Evolutionary conservation across 2,113 vertebrate genomes (phyloP), one percentile per base, ranked within the genome.

Genomic region (Triplophysa siluroides): DNA sequence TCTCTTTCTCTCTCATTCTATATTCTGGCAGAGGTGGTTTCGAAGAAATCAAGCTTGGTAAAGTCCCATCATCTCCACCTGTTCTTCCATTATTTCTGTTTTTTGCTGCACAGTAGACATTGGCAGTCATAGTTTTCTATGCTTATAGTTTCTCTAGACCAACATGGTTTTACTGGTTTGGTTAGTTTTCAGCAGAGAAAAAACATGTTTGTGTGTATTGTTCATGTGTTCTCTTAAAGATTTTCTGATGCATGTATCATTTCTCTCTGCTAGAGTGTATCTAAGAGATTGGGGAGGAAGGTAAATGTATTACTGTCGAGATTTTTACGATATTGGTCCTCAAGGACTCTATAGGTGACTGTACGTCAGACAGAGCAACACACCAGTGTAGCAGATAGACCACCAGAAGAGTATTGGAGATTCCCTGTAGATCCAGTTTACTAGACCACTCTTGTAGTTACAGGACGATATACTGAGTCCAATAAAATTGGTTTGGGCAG

Each of bases 211-310:
- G 29, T 19, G 14, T 66, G 41, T 29, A 77, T 72, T 79, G 76
- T 79, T 72, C 26, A 69, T 52, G 29, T 76, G 18, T 56, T 56
- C 18, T 38, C 12, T 19, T 60, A 18, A 8, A 18, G n/a, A 23
- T 50, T 24, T 45, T 38, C 56, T 60, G 65, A 62, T 54, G 24
- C n/a, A 60, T 58, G 72, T 62, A 64, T 62, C 69, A 65, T 78
- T 65, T 58, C 41, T 50, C 52, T 67, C 52, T 47, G 11, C 41
- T 58, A 62, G 67, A 79, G 33, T 64, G 38, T 26, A 26, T 73
- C 52, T 45, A 66, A 60, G 70, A 45, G 62, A 75, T 50, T 60
- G 61, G 43, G 24, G 24, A 41, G 72, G 70, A 80, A 67, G 79
- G 47, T 65, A 50, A 72, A 74, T 74, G 16, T 11, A 61, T 61